Evolutionary conservation across 1,140 invertebrate genomes (phyloP).

Genomic region (Cephus cinctus): DNA sequence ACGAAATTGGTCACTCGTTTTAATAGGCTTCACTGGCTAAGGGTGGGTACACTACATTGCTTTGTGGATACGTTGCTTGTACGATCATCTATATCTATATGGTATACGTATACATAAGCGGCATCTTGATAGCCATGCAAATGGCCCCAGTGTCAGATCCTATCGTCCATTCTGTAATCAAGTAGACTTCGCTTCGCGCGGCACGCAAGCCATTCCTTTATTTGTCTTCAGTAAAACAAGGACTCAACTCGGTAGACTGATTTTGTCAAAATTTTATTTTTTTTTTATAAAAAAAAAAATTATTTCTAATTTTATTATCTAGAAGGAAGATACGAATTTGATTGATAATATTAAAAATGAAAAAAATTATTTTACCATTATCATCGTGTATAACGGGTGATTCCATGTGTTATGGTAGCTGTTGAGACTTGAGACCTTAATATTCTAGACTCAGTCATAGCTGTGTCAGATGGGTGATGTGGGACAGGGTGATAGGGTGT

Average conservation of each 20-base stretch:
- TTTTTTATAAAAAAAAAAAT: background rate
- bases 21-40: background rate
- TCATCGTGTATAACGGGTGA: too few relatives aligned
- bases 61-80: background rate
- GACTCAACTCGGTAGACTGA: background rate
- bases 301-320: background rate
- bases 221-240: background rate
- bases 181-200: background rate
- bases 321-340: too few relatives aligned
- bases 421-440: too few relatives aligned
- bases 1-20: slow-evolving; percentile 3
- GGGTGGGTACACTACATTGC: background rate
- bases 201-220: background rate
- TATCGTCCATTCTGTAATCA: slow-evolving; percentile 5
- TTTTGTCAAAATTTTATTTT: background rate
- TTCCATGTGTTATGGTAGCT: too few relatives aligned
- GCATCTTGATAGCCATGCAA: slow-evolving; percentile 7
- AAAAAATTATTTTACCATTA: too few relatives aligned
- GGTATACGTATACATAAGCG: too few relatives aligned
- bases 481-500: too few relatives aligned
- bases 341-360: too few relatives aligned
- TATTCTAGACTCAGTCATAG: too few relatives aligned
- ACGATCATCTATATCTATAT: too few relatives aligned
- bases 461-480: too few relatives aligned
- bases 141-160: slow-evolving; percentile 6